These are phyloP conservation scores for Daktulosphaira vitifoliae DNA, from an alignment of 1,140 invertebrate species.

Conservation along the genomic window DNA sequence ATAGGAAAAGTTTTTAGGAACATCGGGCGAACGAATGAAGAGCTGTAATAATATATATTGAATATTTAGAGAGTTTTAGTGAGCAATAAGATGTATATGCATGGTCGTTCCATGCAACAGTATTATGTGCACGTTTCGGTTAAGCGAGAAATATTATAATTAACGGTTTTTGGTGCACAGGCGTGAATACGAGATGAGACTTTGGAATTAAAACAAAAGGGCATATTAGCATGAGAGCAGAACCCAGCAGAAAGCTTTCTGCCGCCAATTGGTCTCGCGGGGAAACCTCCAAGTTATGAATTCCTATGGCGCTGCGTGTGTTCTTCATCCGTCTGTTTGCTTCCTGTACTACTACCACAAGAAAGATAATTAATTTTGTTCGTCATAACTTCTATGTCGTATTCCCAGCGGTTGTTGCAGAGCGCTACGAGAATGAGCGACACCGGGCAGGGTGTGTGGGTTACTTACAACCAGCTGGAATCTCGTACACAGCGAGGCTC, in stretches of 20 bases:
- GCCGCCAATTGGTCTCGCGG: slow-evolving; percentile 25
- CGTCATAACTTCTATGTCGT: slow-evolving; percentile 24
- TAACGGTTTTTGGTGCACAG: slow-evolving; percentile 1
- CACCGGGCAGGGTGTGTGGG: not conserved
- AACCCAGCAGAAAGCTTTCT: not conserved
- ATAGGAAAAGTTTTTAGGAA: too few relatives aligned
- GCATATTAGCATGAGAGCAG: not conserved
- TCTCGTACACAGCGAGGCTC: not conserved
- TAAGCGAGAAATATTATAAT: slow-evolving; percentile 19
- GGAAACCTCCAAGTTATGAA: slow-evolving; percentile 22
- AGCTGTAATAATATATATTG: too few relatives aligned
- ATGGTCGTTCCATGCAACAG: too few relatives aligned
- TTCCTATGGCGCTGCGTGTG: not conserved
- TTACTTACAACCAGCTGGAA: slow-evolving; percentile 15
- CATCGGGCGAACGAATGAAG: too few relatives aligned
- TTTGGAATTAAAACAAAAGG: slow-evolving; percentile 29
- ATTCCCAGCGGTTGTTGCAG: slow-evolving; percentile 1
- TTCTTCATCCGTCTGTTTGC: too few relatives aligned
- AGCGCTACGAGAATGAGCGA: not conserved
- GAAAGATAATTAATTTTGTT: slow-evolving; percentile 25
- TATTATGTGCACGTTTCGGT: not conserved
- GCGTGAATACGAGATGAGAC: slow-evolving; percentile 25
- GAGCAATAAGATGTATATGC: too few relatives aligned
- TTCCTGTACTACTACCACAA: not conserved
- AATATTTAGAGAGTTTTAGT: too few relatives aligned